Percentiles rank a stretch among this genome's conserved stretches.
Conservation (phyloP, 2,888 invertebrate species). For the Heteropelma amictum region DNA sequence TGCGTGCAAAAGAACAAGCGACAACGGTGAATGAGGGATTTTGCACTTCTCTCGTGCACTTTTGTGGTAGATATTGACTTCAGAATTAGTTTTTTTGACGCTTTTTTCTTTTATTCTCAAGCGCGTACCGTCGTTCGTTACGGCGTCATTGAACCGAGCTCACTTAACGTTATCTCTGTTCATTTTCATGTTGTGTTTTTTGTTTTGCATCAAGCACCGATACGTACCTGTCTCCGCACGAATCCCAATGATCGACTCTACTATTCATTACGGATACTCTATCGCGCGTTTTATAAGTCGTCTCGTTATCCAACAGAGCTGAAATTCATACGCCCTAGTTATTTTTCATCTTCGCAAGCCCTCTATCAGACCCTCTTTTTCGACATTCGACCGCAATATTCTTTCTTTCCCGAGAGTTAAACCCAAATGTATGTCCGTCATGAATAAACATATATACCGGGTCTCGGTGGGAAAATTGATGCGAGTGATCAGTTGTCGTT, state of each 20-base stretch:
- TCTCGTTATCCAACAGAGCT: constrained; percentile 75
- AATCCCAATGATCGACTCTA: constrained; percentile 73
- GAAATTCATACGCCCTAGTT: constrained; percentile 67
- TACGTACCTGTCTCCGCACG: constrained; percentile 73
- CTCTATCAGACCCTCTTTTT: constrained; percentile 34
- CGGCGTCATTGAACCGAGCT: too few relatives aligned
- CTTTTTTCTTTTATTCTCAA: constrained; percentile 15
- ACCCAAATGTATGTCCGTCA: constrained; percentile 24
- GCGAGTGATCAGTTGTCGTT: too few relatives aligned
- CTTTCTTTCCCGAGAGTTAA: constrained; percentile 21
- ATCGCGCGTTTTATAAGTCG: constrained; percentile 72
- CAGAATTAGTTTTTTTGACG: constrained; percentile 59
- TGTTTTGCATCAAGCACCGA: constrained; percentile 14
- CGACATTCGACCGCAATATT: constrained; percentile 38
- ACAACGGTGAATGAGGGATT: constrained; percentile 76
- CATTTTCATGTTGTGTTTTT: constrained; percentile 12
- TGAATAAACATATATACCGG: too few relatives aligned
- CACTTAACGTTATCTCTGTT: too few relatives aligned
- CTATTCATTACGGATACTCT: constrained; percentile 72
- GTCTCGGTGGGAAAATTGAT: too few relatives aligned
- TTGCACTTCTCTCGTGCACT: background rate
- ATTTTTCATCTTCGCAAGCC: constrained; percentile 38
- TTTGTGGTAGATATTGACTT: constrained; percentile 48
- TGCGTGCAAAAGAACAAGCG: constrained; percentile 77
- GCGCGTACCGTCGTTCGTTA: too few relatives aligned